A percentile compares a stretch with the other conserved stretches of the same genome.
Evolutionary conservation across 2,888 invertebrate species (phyloP).

Genomic region (Nezara viridula): DNA sequence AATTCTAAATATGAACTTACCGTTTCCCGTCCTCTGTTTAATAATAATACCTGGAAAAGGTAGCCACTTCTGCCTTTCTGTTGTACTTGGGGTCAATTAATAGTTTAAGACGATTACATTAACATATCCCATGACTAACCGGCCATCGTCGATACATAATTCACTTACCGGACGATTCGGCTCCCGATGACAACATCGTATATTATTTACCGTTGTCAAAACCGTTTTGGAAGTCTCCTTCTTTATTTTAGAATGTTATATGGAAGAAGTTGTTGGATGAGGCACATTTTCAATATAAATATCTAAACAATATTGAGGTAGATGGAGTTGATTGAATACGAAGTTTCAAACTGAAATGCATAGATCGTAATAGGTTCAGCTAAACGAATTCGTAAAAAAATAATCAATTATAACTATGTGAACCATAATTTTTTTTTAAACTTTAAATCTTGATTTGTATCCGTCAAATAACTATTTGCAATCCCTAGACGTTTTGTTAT

Average conservation of each 20-base stretch:
- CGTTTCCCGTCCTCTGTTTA: neutral
- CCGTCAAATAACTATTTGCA: too few species aligned
- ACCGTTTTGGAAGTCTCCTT: neutral
- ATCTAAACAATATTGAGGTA: neutral
- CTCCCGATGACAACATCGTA: neutral
- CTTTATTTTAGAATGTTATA: neutral
- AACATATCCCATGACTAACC: neutral
- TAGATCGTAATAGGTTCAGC: too few species aligned
- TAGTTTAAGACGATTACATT: neutral
- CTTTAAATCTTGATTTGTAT: too few species aligned
- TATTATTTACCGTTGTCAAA: constrained; percentile 3
- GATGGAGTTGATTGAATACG: neutral
- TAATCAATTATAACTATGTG: too few species aligned
- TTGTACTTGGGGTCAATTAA: neutral
- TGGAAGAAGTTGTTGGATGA: neutral
- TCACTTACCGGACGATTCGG: neutral
- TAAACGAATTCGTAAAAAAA: too few species aligned
- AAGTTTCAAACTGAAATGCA: too few species aligned
- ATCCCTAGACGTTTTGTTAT: too few species aligned
- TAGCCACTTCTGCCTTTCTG: neutral
- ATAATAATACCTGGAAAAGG: neutral
- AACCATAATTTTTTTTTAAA: too few species aligned
- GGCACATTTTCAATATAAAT: neutral
- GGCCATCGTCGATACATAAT: neutral
- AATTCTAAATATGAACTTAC: neutral